Conservation (phyloP, 1,140 invertebrate species). For the Zaprionus africanus region DNA sequence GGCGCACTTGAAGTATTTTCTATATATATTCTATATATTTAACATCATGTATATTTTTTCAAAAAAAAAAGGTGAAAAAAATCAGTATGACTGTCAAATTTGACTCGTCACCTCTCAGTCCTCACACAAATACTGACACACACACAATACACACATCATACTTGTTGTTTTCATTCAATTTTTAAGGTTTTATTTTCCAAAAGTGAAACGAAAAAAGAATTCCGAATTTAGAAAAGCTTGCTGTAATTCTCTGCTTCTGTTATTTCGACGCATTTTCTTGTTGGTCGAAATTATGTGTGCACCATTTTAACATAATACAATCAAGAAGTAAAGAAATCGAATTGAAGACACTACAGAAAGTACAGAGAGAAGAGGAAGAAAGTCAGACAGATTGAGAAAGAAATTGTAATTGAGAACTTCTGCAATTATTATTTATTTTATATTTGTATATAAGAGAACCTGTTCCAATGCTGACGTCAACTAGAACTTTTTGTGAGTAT, state of each 20-base stretch:
- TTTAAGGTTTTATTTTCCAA: neutral
- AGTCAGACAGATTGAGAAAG: neutral
- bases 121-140: neutral
- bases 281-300: neutral
- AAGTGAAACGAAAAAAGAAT: neutral
- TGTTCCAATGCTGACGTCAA: neutral
- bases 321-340: too few species aligned
- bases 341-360: too few species aligned
- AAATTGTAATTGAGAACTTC: neutral
- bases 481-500: neutral
- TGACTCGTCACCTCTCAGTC: neutral
- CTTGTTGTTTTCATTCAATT: neutral
- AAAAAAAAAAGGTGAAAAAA: neutral
- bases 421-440: neutral
- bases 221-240: neutral
- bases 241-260: neutral
- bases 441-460: neutral
- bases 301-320: too few species aligned
- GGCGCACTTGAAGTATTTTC: neutral
- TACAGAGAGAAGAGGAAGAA: neutral
- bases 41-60: neutral
- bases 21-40: neutral
- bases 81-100: neutral
- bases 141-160: neutral
- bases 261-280: neutral